Evolutionary conservation across 2,888 invertebrate genomes (phyloP), one percentile per base, ranked within the genome.

Genomic region (Drosophila antonietae): DNA sequence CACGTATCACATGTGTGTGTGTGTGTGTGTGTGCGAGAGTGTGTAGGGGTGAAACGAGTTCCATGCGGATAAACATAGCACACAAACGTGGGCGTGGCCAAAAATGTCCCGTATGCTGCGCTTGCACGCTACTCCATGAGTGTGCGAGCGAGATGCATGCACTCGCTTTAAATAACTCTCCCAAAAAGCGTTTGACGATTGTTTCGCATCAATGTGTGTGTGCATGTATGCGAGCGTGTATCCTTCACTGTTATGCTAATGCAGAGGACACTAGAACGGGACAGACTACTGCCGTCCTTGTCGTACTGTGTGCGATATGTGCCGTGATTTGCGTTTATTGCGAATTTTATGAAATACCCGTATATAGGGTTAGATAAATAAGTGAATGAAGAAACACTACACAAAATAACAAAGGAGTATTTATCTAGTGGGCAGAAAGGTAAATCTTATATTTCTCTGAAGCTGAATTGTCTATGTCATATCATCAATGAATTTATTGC

Each of bases 11-110:
- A 56, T 53, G 37, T n/a, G 18, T 44, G 14, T n/a, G 20, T 20
- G 20, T 20, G 9, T 43, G 35, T 49, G 46, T 44, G 39, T 56
- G 47, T 56, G 20, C 39, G 44, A 47, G 47, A 18, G 47, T 53
- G 65, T 69, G 61, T 68, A 72, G 73, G 80, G 80, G 63, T 81
- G 80, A 81, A 80, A 81, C 75, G 75, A 78, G 71, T 78, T 68
- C 52, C 64, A 51, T 39, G 56, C 44, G 61, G 47, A 75, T 72
- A 75, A 75, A 75, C 62, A 74, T 39, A 59, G 59, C 63, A 59
- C 63, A 75, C 75, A 62, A 66, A 68, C 66, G 63, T 62, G 71
- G 80, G 80, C 83, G 80, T 80, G 80, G 80, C 80, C 65, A 67
- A 69, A 56, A 75, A 47, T 63, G 31, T 63, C 62, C 72, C 55